Conservation (phyloP, 2,113 vertebrate species). For the Tetraodon nigroviridis region DNA sequence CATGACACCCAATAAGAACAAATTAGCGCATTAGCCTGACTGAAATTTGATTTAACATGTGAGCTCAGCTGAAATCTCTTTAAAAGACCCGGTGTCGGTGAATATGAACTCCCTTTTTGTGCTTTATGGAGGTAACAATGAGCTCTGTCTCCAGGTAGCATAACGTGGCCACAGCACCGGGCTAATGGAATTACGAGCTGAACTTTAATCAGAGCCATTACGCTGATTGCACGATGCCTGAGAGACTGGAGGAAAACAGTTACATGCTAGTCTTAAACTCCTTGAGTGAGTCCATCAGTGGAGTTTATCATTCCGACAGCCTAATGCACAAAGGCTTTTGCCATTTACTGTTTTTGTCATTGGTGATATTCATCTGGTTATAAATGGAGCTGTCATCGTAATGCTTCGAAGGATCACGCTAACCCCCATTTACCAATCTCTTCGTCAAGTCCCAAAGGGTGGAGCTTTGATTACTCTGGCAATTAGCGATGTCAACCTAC, state of each 20-base stretch:
- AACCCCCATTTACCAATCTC: constrained; percentile 83
- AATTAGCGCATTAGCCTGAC: no score
- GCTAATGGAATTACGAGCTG: constrained; percentile 4
- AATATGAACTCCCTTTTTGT: no score
- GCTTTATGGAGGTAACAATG: no score
- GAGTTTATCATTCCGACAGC: constrained; percentile 52
- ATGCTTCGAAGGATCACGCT: constrained; percentile 67
- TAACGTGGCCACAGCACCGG: no score
- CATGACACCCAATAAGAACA: no score
- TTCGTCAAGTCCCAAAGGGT: constrained; percentile 85
- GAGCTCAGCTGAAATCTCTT: no score
- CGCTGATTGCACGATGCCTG: constrained; percentile 8
- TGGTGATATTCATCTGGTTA: constrained; percentile 61
- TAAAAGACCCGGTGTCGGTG: no score
- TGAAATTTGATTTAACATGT: no score
- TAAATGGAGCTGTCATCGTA: constrained; percentile 74
- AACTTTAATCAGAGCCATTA: constrained; percentile 18
- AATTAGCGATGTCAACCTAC: constrained; percentile 94
- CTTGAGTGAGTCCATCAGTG: constrained; percentile 45
- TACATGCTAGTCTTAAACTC: constrained; percentile 43
- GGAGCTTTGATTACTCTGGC: constrained; percentile 92
- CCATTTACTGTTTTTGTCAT: constrained; percentile 64
- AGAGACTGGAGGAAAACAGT: constrained; percentile 21
- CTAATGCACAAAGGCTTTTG: constrained; percentile 57
- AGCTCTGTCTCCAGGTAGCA: no score